These are phyloP conservation scores for Amitus sp. DNA, from an alignment of 2,888 invertebrate species.

Conservation along the genomic window DNA sequence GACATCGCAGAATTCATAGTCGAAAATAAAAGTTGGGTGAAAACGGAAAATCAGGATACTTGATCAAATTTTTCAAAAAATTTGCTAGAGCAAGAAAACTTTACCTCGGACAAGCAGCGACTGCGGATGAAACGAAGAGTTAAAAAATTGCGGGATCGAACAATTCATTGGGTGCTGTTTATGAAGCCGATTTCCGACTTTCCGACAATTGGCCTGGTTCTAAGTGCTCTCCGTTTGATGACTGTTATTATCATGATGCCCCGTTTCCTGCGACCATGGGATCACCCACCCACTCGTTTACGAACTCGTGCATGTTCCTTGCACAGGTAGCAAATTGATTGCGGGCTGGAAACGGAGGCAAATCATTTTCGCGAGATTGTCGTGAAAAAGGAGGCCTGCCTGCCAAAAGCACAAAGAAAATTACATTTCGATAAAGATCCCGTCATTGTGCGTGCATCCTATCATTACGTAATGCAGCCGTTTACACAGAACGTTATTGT, in stretches of 20 bases:
- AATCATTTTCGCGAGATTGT: slow-evolving; percentile 5
- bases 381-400: too few species aligned
- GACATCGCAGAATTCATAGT: too few species aligned
- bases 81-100: too few species aligned
- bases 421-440: neutral
- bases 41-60: too few species aligned
- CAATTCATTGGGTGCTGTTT: slow-evolving; percentile 16
- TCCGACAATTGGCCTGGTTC: slow-evolving; percentile 50
- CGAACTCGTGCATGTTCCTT: slow-evolving; percentile 22
- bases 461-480: slow-evolving; percentile 55
- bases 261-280: slow-evolving; percentile 64
- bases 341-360: neutral
- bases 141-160: neutral
- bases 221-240: slow-evolving; percentile 63
- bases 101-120: too few species aligned
- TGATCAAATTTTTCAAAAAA: too few species aligned
- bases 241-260: slow-evolving; percentile 64
- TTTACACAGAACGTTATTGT: slow-evolving; percentile 59
- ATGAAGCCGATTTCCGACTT: slow-evolving; percentile 33
- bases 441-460: slow-evolving; percentile 29
- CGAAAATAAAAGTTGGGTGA: too few species aligned
- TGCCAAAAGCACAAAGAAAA: neutral
- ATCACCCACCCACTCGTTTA: slow-evolving; percentile 47
- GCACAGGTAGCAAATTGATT: slow-evolving; percentile 19
- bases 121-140: too few species aligned